Conservation (phyloP, 2,888 invertebrate species). For the Branchipolynoe longqiensis region DNA sequence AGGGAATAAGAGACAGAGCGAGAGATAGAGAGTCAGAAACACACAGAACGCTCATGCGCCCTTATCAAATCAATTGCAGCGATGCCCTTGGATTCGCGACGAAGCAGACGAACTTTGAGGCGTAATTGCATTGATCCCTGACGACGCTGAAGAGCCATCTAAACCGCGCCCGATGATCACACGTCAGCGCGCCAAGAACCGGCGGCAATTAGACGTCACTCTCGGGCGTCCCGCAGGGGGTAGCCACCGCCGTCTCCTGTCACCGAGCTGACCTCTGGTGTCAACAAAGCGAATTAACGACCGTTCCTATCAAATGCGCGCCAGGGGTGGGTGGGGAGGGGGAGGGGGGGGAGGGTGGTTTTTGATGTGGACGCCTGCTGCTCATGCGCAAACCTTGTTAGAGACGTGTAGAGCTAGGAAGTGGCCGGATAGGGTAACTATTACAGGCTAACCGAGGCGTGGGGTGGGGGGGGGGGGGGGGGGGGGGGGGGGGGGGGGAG, state of each 20-base stretch:
- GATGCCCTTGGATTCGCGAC: neutral
- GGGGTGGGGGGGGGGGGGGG: too few relatives aligned
- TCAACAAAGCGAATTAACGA: constrained; percentile 36
- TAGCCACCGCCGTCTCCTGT: neutral
- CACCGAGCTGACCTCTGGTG: constrained; percentile 20
- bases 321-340: constrained; percentile 22
- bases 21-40: neutral
- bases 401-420: too few relatives aligned
- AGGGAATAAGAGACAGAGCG: neutral
- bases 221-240: neutral
- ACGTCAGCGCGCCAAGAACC: neutral
- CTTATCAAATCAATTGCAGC: neutral
- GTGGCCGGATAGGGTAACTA: neutral
- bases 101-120: neutral
- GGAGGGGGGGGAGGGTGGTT: too few relatives aligned
- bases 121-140: too few relatives aligned
- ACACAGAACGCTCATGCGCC: neutral
- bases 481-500: too few relatives aligned
- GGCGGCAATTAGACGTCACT: constrained; percentile 17
- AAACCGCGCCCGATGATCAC: neutral
- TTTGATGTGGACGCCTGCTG: constrained; percentile 14
- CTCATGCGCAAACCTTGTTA: constrained; percentile 3
- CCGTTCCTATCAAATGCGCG: neutral
- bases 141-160: too few relatives aligned
- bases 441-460: too few relatives aligned